Evolutionary conservation across 2,113 vertebrate species (phyloP), one percentile per base, ranked within the genome.

Genomic region (Grallaria varia): DNA sequence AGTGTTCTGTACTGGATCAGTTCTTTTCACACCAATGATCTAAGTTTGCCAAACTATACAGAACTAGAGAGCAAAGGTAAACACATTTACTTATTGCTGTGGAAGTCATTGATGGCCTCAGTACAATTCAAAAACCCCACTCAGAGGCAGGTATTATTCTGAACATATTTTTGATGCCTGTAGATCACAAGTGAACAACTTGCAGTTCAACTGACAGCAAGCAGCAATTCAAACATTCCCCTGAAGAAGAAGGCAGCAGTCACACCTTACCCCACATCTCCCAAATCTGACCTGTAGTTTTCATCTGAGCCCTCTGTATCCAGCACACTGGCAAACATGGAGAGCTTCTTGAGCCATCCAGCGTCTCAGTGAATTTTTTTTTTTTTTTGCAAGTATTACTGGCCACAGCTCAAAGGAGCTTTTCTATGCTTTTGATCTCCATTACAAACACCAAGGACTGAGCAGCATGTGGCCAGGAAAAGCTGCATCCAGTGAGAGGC

Each of bases 391-490:
- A 84, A 94, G 89, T 86, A 95, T 58, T 80, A 81, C 73, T 91
- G 91, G 89, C 72, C 68, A 45, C 23, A 87, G 91, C 87, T 94
- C 73, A 96, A 94, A 96, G 87, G 76, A 95, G 64, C 25, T 94
- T 89, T 87, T 84, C 87, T 27, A 9, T 4, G 49, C 84, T 87
- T 96, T 96, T 96, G 84, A 92, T 96, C 87, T 94, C 50, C 25
- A 59, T 80, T 89, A 86, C 89, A 92, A 89, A 89, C 3, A 0
- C 59, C 73, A 83, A 86, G 22, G 42, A 84, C 76, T 37, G 63
- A 95, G 79, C 86, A 94, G 93, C 72, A 84, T 73, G 87, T 66
- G 91, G 84, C 59, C 89, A 84, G 95, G 80, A 96, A 95, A 92
- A 95, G 84, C 76, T 80, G 67, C 64, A 73, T 66, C 59, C 84